These are phyloP conservation scores for Matsumurasca onukii DNA, from an alignment of 1,140 invertebrate species.

Conservation along the genomic window DNA sequence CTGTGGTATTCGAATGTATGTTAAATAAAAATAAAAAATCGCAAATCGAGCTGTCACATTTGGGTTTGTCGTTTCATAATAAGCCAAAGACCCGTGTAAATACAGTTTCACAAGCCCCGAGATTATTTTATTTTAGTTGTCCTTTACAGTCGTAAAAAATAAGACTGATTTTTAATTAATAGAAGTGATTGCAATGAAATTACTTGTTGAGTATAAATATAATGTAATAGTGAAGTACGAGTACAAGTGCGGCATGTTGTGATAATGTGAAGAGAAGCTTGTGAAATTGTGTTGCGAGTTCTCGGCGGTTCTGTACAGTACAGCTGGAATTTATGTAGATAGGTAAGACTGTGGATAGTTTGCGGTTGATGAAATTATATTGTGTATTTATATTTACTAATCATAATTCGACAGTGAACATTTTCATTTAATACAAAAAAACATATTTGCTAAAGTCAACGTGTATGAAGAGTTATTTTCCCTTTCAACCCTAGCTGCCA, in stretches of 20 bases:
- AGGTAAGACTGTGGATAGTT: constrained; percentile 27
- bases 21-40: constrained; percentile 20
- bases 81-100: constrained; percentile 10
- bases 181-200: not conserved
- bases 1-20: too few relatives aligned
- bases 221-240: not conserved
- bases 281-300: not conserved
- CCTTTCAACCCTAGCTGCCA: not conserved
- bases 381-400: constrained; percentile 32
- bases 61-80: not conserved
- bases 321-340: constrained; percentile 17
- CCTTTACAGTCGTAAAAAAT: constrained; percentile 28
- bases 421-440: constrained; percentile 32
- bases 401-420: constrained; percentile 25
- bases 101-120: constrained; percentile 20
- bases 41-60: not conserved
- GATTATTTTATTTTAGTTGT: constrained; percentile 16
- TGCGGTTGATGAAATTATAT: constrained; percentile 26
- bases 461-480: constrained; percentile 13
- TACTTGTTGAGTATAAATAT: not conserved
- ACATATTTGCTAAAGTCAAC: constrained; percentile 28
- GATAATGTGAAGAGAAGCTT: not conserved
- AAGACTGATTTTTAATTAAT: constrained; percentile 30
- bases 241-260: not conserved
- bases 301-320: not conserved